Conservation (phyloP, 2,113 vertebrate species). For the Dinomys branickii region DNA sequence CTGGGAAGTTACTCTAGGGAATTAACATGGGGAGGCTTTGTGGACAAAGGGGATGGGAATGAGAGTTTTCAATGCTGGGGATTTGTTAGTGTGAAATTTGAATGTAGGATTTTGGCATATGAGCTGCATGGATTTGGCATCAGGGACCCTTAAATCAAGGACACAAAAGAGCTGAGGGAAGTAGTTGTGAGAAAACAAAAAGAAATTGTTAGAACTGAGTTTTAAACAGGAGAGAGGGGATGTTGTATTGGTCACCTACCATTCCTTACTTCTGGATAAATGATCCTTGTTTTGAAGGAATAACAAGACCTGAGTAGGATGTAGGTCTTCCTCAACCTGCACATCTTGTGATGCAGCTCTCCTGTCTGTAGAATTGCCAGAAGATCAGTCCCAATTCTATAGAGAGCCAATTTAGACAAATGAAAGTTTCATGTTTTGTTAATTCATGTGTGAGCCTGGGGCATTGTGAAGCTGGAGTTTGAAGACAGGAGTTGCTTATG, state of each 20-base stretch:
- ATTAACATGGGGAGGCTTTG: neutral
- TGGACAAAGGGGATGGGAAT: neutral
- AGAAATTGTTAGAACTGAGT: neutral
- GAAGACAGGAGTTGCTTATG: constrained; percentile 19
- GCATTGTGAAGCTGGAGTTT: neutral
- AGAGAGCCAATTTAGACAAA: constrained; percentile 16
- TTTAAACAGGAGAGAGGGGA: constrained; percentile 13
- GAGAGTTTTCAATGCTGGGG: neutral
- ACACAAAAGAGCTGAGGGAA: neutral
- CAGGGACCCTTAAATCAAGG: neutral
- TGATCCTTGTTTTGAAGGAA: neutral
- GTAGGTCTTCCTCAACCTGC: neutral
- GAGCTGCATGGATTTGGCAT: neutral
- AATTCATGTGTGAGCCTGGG: neutral
- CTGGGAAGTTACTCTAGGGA: neutral
- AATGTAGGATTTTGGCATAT: neutral
- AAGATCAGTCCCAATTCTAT: neutral
- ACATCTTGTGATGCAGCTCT: neutral
- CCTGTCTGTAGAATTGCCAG: neutral
- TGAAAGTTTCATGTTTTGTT: constrained; percentile 2
- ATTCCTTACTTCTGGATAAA: neutral
- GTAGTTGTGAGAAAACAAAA: neutral
- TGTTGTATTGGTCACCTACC: neutral
- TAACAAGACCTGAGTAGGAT: neutral
- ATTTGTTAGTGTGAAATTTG: neutral